Conservation (phyloP, 2,797 vertebrate species). For the Cheirogaleus major region DNA sequence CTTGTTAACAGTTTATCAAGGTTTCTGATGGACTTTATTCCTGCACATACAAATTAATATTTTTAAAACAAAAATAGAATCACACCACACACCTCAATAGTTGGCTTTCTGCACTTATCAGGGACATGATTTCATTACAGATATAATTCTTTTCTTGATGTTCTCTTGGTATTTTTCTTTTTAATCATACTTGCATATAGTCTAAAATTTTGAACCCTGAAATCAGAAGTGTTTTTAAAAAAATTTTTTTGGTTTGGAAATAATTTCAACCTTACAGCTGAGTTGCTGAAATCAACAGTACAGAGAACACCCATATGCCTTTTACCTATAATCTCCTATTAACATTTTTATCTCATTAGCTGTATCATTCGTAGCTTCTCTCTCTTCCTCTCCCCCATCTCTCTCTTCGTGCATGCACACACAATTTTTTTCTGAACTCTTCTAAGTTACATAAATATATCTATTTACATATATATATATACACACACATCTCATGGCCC, state of each 20-base stretch:
- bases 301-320: not conserved
- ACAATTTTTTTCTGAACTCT: not conserved
- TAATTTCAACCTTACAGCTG: not conserved
- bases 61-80: not conserved
- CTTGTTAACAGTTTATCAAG: not conserved
- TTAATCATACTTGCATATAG: not conserved
- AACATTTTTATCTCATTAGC: not conserved
- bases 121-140: not conserved
- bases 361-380: not conserved
- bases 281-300: not conserved
- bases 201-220: not conserved
- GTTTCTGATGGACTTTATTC: not conserved
- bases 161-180: not conserved
- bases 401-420: not conserved
- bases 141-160: not conserved
- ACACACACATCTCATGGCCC: no score
- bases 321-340: not conserved
- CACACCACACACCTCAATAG: not conserved
- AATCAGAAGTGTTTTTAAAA: not conserved
- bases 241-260: not conserved
- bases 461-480: no score
- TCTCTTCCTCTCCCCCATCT: not conserved
- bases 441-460: not conserved
- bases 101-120: not conserved
- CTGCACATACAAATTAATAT: not conserved